Conservation (phyloP, 2,888 invertebrate species). For the Gibbula magus region DNA sequence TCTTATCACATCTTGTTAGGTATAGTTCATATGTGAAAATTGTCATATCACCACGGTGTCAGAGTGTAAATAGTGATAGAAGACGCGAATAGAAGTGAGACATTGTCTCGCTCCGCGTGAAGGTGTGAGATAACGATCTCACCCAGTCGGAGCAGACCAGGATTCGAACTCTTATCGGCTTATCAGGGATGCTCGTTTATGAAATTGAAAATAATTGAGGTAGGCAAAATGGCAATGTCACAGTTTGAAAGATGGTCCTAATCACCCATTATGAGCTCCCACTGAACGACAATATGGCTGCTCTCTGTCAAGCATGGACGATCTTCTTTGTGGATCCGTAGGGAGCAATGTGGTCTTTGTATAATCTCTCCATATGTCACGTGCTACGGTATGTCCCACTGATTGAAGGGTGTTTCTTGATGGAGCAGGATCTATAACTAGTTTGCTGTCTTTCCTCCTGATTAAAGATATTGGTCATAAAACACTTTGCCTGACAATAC, state of each 20-base stretch:
- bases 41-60: too few species aligned
- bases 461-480: background rate
- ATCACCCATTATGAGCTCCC: background rate
- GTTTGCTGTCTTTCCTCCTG: background rate
- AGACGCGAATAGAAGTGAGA: background rate
- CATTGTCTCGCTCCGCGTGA: background rate
- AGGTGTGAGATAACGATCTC: background rate
- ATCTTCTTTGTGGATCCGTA: background rate
- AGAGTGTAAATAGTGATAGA: too few species aligned
- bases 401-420: background rate
- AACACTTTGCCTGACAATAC: background rate
- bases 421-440: background rate
- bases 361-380: background rate
- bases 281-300: background rate
- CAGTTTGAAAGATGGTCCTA: background rate
- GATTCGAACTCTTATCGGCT: background rate
- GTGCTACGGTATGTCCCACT: background rate
- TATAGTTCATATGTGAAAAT: too few species aligned
- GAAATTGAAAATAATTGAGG: conserved; percentile 10
- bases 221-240: background rate
- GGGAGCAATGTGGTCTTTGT: background rate
- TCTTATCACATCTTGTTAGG: too few species aligned
- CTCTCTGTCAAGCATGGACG: conserved; percentile 9
- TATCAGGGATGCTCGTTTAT: conserved; percentile 8
- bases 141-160: background rate